These are phyloP conservation scores for Trissonchulus sp. DNA, from an alignment of 2,888 invertebrate species.

Conservation along the genomic window DNA sequence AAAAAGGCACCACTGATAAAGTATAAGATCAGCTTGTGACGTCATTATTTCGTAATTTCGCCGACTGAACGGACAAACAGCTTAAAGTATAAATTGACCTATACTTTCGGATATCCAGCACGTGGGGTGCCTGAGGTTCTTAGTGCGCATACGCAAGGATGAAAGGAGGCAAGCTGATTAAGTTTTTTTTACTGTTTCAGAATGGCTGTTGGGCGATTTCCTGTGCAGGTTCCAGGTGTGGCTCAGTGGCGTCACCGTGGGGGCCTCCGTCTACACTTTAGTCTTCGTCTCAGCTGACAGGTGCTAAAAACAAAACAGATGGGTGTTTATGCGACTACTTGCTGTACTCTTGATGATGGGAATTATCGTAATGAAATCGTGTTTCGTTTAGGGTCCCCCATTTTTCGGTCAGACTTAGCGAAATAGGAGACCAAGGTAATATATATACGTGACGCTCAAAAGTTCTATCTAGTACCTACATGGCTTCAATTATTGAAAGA, in stretches of 20 bases:
- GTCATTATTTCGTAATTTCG: no score
- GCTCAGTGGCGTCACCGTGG: constrained; percentile 49
- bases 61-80: no score
- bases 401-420: not conserved
- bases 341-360: constrained; percentile 37
- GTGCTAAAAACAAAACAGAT: constrained; percentile 25
- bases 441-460: not conserved
- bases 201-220: constrained; percentile 49
- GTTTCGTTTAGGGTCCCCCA: constrained; percentile 32
- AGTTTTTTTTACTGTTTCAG: constrained; percentile 36
- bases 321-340: constrained; percentile 15
- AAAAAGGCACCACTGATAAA: no score
- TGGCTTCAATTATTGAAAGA: no score
- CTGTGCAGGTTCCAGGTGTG: constrained; percentile 49
- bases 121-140: no score
- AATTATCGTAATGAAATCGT: constrained; percentile 34
- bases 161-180: no score
- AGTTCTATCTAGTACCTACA: no score
- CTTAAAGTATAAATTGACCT: no score
- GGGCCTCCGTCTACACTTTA: constrained; percentile 50
- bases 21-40: no score
- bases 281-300: constrained; percentile 50
- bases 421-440: constrained; percentile 37
- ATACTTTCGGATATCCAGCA: no score
- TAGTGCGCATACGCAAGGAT: no score